Conservation (phyloP, 2,888 invertebrate species). For the Penaeus monodon region DNA sequence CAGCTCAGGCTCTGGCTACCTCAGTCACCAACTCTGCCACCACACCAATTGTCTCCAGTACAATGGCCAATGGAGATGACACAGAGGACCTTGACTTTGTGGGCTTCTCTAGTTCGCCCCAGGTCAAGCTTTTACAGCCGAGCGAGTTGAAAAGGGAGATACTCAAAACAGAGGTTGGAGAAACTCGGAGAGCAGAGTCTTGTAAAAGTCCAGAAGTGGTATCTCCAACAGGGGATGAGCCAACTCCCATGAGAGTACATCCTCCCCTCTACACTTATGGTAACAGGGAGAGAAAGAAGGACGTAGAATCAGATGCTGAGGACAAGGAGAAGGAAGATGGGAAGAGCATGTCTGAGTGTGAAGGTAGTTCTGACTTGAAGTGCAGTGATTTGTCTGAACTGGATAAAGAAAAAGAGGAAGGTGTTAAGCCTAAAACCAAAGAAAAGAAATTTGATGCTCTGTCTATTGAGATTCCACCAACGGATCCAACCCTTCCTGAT, state of each 20-base stretch:
- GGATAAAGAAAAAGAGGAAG: slow-evolving; percentile 47
- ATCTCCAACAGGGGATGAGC: slow-evolving; percentile 65
- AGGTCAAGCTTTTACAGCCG: slow-evolving; percentile 47
- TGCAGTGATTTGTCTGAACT: slow-evolving; percentile 30
- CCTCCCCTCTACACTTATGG: slow-evolving; percentile 85
- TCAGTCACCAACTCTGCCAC: slow-evolving; percentile 49
- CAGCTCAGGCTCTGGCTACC: slow-evolving; percentile 46
- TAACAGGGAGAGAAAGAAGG: slow-evolving; percentile 74
- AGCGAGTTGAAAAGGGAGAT: slow-evolving; percentile 43
- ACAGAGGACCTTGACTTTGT: slow-evolving; percentile 64
- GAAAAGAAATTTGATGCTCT: slow-evolving; percentile 78
- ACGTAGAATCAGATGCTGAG: slow-evolving; percentile 62
- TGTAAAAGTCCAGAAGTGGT: slow-evolving; percentile 56
- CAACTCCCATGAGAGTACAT: slow-evolving; percentile 76
- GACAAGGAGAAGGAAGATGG: slow-evolving; percentile 59
- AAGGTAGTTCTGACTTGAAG: slow-evolving; percentile 32
- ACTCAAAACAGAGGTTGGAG: slow-evolving; percentile 23
- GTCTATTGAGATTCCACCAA: slow-evolving; percentile 84
- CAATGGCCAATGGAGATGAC: slow-evolving; percentile 59
- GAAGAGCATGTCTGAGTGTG: slow-evolving; percentile 38
- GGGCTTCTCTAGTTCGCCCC: slow-evolving; percentile 61
- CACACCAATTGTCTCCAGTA: slow-evolving; percentile 52
- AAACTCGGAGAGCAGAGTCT: slow-evolving; percentile 20
- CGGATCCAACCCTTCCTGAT: slow-evolving; percentile 68
- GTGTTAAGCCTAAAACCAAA: slow-evolving; percentile 57